phyloP scores from a whole-genome alignment of 2,113 vertebrate species.

The Pluvianellus socialis region DNA sequence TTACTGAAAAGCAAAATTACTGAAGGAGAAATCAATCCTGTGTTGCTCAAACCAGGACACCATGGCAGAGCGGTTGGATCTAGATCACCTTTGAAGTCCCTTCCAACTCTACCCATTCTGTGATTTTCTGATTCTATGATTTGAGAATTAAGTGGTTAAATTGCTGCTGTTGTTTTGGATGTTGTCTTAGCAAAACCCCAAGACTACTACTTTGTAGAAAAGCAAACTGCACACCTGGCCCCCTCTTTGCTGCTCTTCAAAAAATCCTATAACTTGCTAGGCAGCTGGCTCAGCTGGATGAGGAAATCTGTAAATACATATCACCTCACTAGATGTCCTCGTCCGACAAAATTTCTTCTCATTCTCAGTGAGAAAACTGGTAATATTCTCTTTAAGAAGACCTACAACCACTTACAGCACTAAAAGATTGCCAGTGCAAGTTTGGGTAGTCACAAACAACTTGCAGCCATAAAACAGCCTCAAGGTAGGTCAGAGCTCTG shows the following conservation, averaged over 20 bases:
- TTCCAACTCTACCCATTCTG: too few relatives aligned
- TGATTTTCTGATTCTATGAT: too few relatives aligned
- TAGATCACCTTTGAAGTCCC: too few relatives aligned
- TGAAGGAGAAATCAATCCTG: too few relatives aligned
- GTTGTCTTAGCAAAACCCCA: not conserved
- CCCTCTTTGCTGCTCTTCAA: not conserved
- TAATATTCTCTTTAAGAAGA: not conserved
- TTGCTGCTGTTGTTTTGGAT: not conserved
- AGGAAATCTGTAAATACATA: not conserved
- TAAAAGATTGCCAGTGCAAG: not conserved
- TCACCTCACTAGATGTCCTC: conserved; percentile 62
- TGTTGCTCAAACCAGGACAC: too few relatives aligned
- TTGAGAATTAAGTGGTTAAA: not conserved
- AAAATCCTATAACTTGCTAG: not conserved
- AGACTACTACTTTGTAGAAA: not conserved
- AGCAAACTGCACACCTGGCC: not conserved
- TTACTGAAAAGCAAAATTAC: too few relatives aligned
- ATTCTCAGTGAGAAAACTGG: not conserved
- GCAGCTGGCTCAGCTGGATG: not conserved
- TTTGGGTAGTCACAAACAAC: rapidly evolving
- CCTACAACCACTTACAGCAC: not conserved
- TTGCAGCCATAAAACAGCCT: not conserved
- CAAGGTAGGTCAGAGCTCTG: not conserved
- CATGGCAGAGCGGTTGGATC: too few relatives aligned
- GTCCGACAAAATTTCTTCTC: conserved; percentile 20